Evolutionary conservation across 1,140 invertebrate species (phyloP).

Genomic region (Pogonus chalceus): DNA sequence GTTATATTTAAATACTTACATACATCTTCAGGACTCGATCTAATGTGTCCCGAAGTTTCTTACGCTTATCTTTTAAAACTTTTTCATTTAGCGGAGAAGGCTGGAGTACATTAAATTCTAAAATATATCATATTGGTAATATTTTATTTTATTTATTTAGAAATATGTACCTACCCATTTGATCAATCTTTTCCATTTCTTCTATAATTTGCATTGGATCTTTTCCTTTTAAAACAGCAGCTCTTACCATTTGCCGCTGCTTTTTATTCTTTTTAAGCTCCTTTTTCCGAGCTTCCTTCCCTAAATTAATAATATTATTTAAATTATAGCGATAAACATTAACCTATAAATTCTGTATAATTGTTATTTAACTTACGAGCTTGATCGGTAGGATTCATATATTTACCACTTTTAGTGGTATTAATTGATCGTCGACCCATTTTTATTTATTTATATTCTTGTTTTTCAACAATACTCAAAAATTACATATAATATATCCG

Average conservation of each 20-base stretch:
- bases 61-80: slow-evolving; percentile 91
- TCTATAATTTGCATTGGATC: slow-evolving; percentile 88
- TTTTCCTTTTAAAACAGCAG: slow-evolving; percentile 96
- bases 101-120: slow-evolving; percentile 90
- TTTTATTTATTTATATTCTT: slow-evolving; percentile 29
- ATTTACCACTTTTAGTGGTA: slow-evolving; percentile 99
- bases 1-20: slow-evolving; percentile 59
- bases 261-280: slow-evolving; percentile 98
- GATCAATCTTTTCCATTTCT: slow-evolving; percentile 96
- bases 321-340: slow-evolving; percentile 13
- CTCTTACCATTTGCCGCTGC: slow-evolving; percentile 87
- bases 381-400: slow-evolving; percentile 99
- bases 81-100: slow-evolving; percentile 92
- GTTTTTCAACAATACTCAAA: not conserved
- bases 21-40: slow-evolving; percentile 90
- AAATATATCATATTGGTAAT: slow-evolving; percentile 18
- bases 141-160: not conserved
- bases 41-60: slow-evolving; percentile 91
- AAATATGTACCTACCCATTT: slow-evolving; percentile 66
- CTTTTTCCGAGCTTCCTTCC: slow-evolving; percentile 94
- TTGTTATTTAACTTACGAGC: slow-evolving; percentile 87
- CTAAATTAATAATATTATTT: slow-evolving; percentile 37
- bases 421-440: slow-evolving; percentile 95
- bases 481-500: not conserved
- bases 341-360: not conserved